Conservation (phyloP, 2,888 invertebrate genomes). For the Cosmia trapezina region DNA sequence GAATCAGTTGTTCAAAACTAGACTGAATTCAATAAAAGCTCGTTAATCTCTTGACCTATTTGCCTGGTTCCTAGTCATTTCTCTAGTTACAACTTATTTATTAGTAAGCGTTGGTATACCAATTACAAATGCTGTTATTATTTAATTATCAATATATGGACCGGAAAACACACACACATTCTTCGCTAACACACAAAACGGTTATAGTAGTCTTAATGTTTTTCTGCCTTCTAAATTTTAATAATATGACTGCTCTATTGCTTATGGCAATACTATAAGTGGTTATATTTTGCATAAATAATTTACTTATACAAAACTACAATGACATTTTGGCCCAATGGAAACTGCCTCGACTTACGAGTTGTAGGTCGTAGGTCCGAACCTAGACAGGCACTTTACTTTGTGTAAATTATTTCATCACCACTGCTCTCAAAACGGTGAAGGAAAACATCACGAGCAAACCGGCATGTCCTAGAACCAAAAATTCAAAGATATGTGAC, state of each 20-base stretch:
- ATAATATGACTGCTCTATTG: background rate
- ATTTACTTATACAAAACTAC: no score
- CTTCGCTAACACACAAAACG: background rate
- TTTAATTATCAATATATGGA: constrained; percentile 32
- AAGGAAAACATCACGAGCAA: no score
- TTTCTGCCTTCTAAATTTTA: background rate
- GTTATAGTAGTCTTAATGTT: background rate
- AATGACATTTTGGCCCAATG: no score
- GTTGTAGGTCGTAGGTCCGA: no score
- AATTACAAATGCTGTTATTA: constrained; percentile 41
- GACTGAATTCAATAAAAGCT: constrained; percentile 48
- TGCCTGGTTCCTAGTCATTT: constrained; percentile 30
- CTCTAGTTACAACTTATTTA: constrained; percentile 45
- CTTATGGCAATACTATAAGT: no score
- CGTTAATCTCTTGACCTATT: constrained; percentile 50
- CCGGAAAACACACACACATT: constrained; percentile 29
- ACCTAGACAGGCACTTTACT: no score
- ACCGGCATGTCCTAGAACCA: no score
- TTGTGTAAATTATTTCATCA: no score
- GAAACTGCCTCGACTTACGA: no score
- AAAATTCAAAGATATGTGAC: no score
- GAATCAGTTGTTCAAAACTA: constrained; percentile 44
- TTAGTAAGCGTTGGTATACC: constrained; percentile 31
- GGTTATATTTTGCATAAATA: no score
- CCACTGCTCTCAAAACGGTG: no score